phyloP scores from a whole-genome alignment of 2,888 invertebrate genomes.

The Pherbina coryleti region DNA sequence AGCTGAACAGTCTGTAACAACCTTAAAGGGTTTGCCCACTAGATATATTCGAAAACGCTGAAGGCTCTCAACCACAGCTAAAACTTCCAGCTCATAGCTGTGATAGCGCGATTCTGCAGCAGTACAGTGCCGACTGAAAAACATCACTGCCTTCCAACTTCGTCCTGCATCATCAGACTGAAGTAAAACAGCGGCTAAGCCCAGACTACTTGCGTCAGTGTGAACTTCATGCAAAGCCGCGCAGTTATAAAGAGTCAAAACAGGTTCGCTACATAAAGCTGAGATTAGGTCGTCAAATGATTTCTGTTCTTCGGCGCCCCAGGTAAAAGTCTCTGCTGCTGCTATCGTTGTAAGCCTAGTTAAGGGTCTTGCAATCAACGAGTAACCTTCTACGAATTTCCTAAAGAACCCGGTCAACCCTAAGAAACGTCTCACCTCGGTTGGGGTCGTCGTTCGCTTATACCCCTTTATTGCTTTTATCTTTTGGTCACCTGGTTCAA shows the following conservation, averaged over 20 bases:
- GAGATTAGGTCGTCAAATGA: conserved; percentile 33
- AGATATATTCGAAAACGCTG: too few relatives aligned
- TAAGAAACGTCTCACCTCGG: conserved; percentile 25
- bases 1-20: too few relatives aligned
- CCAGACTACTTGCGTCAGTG: too few relatives aligned
- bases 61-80: conserved; percentile 31
- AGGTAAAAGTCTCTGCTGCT: conserved; percentile 13
- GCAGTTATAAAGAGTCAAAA: too few relatives aligned
- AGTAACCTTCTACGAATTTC: conserved; percentile 22
- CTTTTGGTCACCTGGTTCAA: conserved; percentile 19
- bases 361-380: conserved; percentile 17
- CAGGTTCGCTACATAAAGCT: too few relatives aligned
- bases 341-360: conserved; percentile 27
- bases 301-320: conserved; percentile 20
- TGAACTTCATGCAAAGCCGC: too few relatives aligned
- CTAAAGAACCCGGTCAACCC: conserved; percentile 17
- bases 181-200: too few relatives aligned
- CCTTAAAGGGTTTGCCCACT: too few relatives aligned
- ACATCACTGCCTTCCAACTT: too few relatives aligned
- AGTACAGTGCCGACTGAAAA: too few relatives aligned
- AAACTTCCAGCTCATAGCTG: conserved; percentile 37
- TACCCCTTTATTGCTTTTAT: conserved; percentile 15
- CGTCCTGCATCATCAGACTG: too few relatives aligned
- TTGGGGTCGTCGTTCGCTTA: not conserved
- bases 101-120: too few relatives aligned